Evolutionary conservation across 2,113 vertebrate species (phyloP), one percentile per base, ranked within the genome.

Genomic region (Kryptolebias marmoratus): DNA sequence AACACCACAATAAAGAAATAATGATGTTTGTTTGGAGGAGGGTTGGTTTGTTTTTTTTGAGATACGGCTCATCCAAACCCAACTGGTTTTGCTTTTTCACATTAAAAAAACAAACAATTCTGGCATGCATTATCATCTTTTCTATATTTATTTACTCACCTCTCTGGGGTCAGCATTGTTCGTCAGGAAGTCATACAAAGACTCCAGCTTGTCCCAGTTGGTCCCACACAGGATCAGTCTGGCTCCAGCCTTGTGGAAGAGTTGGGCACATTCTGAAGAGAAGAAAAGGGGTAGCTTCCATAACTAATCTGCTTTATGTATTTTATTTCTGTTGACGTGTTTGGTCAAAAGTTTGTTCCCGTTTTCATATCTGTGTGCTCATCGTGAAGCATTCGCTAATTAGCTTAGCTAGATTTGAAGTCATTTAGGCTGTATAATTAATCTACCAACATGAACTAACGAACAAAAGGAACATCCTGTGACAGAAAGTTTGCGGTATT

Each of bases 161-260:
- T 82, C 90, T 69, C 93, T 95, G 62, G 96, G 97, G 75, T 98
- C 96, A 63, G 96, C 93, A 11, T 91, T 93, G 0, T 78, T 94
- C 12, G 93, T 94, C 84, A 99, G 85, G 48, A 94, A 87, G 30
- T 97, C 95, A 9, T 94, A 93, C 31, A 99, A 92, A n/a, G 88
- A 94, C 90, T 98, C 95, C 18, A 99, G 87, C 47, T 96, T 95
- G 61, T 99, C 96, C 96, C 96, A 96, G 49, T 90, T 94, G 13
- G 93, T 95, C 4, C 97, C 97, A 75, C 98, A 97, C 28, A 99
- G 83, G 76, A 99, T 94, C 65, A 99, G 93, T 58, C 96, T 95
- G 11, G 96, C 96, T 18, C 98, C 98, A 6, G 94, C 95, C 12
- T 90, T 65, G 4, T 99, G 97, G 87, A 99, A 96, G 61, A 96